Base-by-base conservation (phyloP, 2,113 vertebrate species). In the Dasypus novemcinctus region DNA sequence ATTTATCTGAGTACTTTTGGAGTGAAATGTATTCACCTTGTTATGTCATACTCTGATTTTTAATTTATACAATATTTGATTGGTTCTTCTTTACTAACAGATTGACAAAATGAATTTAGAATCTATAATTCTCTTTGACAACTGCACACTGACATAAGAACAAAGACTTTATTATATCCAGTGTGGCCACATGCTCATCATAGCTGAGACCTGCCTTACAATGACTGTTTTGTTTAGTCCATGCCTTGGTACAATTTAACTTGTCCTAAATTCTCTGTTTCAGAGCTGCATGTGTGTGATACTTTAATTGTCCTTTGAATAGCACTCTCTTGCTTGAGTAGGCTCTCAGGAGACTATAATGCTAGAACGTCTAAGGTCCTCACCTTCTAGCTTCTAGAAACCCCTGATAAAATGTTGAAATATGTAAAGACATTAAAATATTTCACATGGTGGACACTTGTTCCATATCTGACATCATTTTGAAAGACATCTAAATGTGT, bases 231-330 rank as follows among this genome's bases (percentile, higher is more conserved):
- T 98, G 96, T 98, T 93, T 89, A 94, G 92, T 95, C 97, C 94
- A 12, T 75, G 94, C 75, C 0, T n/a, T 94, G 5, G 3, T 71
- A 81, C 93, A 63, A 61, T 49, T 97, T 71, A 46, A 93, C 95
- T 96, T 98, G 98, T 94, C 97, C 98, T 96, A 92, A 91, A 88
- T 94, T 98, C 84, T 95, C 57, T 71, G 87, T n/a, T 83, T 96
- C 33, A 29, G 72, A 94, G 54, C 93, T 76, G 2, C 14, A 2
- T 0, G 20, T 68, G 64, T 61, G n/a, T 76, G 90, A 80, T 71
- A 83, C 87, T 91, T 69, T 74, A 75, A 94, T 79, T 93, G 93
- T 93, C 81, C 86, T 75, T n/a, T 9, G 0, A 87, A 2, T 84
- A 43, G 86, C 11, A 0, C 0, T 87, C 71, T 75, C 68, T 87